Base-by-base conservation (phyloP, 2,888 invertebrate genomes). In the Scaptomyza parva region DNA sequence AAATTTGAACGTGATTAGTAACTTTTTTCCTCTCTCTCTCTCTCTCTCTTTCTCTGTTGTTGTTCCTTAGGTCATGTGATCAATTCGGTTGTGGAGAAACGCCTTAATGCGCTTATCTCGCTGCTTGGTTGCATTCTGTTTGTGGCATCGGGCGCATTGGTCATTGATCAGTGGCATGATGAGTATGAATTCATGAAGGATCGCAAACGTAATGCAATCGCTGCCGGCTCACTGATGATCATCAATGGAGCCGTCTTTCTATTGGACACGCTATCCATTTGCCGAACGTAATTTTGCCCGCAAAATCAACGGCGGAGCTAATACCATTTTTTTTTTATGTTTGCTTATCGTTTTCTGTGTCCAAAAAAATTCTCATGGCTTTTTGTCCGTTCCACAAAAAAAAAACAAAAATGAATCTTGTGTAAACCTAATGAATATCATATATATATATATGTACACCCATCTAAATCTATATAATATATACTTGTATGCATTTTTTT, bases 191-290 rank as follows among this genome's bases (percentile, higher is more conserved):
- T 86, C 20, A 62, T 70, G 61, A 86, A 84, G 64, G 90, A 90
- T 5, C 72, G 76, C 59, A 91, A 91, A 75, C 90, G 90, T 28
- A 88, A 90, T 48, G 89, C 91, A 14, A 70, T 91, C 4, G 91
- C 91, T 26, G 89, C 90, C 18, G 91, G 91, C 4, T 88, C 91
- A 0, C 55, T 91, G 76, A 91, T 91, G 91, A 90, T 91, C 71
- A 91, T 91, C 76, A 91, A 91, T 55, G 91, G 90, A 3, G 89
- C 87, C 24, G 90, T 91, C 67, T 91, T 91, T 70, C 65, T 91
- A 0, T 68, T 91, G 76, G 91, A 91, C 33, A 91, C 91, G n/a
- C 76, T 91, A 35, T 90, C 87, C 59, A 91, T 91, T 61, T 91
- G 87, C 81, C 82, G 90, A 88, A 88, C 91, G 89, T 91, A 91